A percentile compares a stretch with the other conserved stretches of the same genome.
phyloP scores from a whole-genome alignment of 2,113 vertebrate genomes.

The Paramormyrops kingsleyae region DNA sequence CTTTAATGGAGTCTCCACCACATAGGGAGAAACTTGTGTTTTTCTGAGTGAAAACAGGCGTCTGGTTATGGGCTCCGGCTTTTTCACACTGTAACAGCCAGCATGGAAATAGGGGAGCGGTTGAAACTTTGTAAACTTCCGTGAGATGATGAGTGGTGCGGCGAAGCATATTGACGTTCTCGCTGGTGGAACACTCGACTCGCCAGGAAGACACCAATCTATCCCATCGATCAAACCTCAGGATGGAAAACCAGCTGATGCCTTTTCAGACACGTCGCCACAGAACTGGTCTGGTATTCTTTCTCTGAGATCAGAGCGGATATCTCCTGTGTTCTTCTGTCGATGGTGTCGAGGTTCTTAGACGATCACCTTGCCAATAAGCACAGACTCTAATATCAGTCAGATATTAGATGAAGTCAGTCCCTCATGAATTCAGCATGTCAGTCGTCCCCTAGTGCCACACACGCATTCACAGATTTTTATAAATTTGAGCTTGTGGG shows the following conservation, averaged over 20 bases:
- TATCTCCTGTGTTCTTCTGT: background rate
- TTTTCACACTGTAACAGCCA: background rate
- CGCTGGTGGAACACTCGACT: conserved; percentile 8
- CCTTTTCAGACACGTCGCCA: background rate
- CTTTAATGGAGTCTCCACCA: background rate
- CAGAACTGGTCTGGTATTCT: background rate
- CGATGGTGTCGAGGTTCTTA: background rate
- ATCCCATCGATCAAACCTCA: background rate
- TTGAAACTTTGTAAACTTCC: background rate
- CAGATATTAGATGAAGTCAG: background rate
- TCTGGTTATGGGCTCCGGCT: background rate
- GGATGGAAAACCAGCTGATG: background rate
- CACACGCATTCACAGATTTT: background rate
- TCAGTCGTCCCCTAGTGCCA: background rate
- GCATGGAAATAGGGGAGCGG: background rate
- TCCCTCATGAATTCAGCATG: background rate
- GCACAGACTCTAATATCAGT: background rate
- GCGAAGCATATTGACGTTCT: background rate
- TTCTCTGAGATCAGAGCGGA: background rate
- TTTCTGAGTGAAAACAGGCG: background rate
- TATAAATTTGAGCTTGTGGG: background rate
- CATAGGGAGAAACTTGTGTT: background rate
- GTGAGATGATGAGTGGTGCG: conserved; percentile 1
- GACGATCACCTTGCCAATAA: background rate
- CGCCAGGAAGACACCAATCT: background rate